A percentile compares a stretch with the other conserved stretches of the same genome.
phyloP scores from a whole-genome alignment of 2,797 vertebrate species.

The Halcyon chelicuti region DNA sequence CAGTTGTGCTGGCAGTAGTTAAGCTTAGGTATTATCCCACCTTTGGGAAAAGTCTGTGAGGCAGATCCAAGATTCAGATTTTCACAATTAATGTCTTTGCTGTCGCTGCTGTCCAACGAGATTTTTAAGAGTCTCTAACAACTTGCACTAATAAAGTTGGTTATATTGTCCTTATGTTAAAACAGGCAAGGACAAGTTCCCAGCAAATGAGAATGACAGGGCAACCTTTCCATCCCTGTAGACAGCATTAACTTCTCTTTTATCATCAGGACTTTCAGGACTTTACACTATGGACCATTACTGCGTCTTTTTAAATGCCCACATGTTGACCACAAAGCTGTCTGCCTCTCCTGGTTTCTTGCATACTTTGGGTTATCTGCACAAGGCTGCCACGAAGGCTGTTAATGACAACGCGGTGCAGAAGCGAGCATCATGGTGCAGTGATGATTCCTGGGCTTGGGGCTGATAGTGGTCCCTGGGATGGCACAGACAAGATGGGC shows the following conservation, averaged over 20 bases:
- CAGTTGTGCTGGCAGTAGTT: not conserved
- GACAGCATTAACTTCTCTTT: not conserved
- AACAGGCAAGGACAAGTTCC: not conserved
- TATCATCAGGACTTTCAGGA: not conserved
- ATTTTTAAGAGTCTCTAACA: not conserved
- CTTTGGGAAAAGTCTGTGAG: not conserved
- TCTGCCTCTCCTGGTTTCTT: not conserved
- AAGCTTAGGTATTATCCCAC: constrained; percentile 14
- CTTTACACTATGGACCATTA: not conserved
- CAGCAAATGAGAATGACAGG: not conserved
- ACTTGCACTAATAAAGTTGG: constrained; percentile 6
- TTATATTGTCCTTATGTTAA: not conserved
- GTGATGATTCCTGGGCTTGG: not conserved
- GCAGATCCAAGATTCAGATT: constrained; percentile 29
- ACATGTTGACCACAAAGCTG: accelerated
- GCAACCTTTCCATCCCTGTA: not conserved
- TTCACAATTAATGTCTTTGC: constrained; percentile 17
- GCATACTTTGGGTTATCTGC: not conserved
- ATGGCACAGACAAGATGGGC: not conserved
- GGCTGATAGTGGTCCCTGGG: not conserved
- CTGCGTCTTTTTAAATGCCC: not conserved
- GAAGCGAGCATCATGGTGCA: accelerated
- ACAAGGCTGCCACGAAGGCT: not conserved
- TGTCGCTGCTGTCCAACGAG: not conserved
- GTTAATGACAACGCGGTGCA: accelerated